Percentiles rank a stretch among this genome's conserved stretches.
These are phyloP conservation scores for Pedetes capensis DNA, from an alignment of 2,113 vertebrate species.

Conservation along the genomic window DNA sequence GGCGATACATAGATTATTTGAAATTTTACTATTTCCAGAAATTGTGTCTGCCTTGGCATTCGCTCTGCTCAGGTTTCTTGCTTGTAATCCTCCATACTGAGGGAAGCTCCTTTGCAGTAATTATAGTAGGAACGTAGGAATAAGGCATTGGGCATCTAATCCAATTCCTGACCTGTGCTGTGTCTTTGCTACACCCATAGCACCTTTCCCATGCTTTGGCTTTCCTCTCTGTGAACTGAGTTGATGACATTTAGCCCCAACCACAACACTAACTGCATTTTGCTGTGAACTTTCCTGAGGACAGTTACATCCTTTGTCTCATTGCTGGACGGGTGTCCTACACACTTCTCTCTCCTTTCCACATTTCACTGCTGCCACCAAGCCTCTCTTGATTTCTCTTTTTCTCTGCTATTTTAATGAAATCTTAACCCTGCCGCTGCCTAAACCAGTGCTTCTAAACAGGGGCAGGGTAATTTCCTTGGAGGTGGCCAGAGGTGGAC, in stretches of 20 bases:
- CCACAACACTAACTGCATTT: conserved; percentile 61
- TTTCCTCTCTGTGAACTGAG: conserved; percentile 41
- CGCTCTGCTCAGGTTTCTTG: background rate
- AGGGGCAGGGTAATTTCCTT: background rate
- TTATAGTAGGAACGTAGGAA: background rate
- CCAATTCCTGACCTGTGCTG: conserved; percentile 57
- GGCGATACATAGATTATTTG: background rate
- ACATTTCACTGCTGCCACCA: background rate
- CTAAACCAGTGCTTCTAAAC: background rate
- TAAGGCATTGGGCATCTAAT: background rate
- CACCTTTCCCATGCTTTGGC: background rate
- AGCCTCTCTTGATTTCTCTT: background rate
- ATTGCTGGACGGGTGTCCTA: background rate
- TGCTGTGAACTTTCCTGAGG: conserved; percentile 44
- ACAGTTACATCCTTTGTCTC: conserved; percentile 28
- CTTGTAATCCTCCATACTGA: background rate
- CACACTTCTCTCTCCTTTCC: background rate
- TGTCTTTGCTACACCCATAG: conserved; percentile 59
- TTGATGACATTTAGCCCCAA: conserved; percentile 54
- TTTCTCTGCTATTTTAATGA: conserved; percentile 28
- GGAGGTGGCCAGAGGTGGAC: background rate
- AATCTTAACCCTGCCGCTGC: background rate
- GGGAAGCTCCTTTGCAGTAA: background rate
- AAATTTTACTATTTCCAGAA: background rate
- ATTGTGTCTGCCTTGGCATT: background rate